phyloP scores from a whole-genome alignment of 64 coral and sea anemone genomes.

The Anthopleura sola region DNA sequence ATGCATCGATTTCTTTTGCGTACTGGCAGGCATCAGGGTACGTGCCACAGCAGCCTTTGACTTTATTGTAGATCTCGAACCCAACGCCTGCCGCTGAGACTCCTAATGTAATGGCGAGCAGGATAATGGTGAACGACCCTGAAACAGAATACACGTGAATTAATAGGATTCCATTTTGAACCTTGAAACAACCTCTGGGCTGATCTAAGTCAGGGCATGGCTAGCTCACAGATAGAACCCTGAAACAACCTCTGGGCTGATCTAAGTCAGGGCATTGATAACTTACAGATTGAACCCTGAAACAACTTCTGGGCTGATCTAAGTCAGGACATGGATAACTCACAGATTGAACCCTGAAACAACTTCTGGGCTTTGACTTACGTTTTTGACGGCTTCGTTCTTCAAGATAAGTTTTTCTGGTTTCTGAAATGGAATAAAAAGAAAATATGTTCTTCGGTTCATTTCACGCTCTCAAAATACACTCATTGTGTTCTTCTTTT shows the following conservation, averaged over 20 bases:
- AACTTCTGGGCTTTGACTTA: not conserved
- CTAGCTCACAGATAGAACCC: no score
- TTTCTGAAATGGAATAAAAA: not conserved
- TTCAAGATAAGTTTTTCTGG: not conserved
- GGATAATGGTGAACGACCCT: not conserved
- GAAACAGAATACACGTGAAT: not conserved
- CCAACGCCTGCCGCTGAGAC: not conserved
- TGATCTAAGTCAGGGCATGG: no score
- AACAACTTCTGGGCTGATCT: no score
- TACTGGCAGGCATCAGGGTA: not conserved
- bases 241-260: no score
- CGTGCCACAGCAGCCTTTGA: not conserved
- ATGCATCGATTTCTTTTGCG: not conserved
- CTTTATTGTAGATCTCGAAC: not conserved
- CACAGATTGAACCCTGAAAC: no score
- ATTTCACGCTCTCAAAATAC: no score
- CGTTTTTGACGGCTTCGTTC: conserved; percentile 5
- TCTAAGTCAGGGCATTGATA: no score
- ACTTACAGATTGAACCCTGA: no score
- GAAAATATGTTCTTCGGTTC: not conserved
- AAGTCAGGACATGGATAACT: no score
- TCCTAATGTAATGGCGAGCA: not conserved
- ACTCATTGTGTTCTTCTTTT: no score
- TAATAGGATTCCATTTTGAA: no score
- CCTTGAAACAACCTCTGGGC: no score